These are phyloP conservation scores for Stenoptilia bipunctidactyla DNA, from an alignment of 2,888 invertebrate genomes.

Conservation along the genomic window DNA sequence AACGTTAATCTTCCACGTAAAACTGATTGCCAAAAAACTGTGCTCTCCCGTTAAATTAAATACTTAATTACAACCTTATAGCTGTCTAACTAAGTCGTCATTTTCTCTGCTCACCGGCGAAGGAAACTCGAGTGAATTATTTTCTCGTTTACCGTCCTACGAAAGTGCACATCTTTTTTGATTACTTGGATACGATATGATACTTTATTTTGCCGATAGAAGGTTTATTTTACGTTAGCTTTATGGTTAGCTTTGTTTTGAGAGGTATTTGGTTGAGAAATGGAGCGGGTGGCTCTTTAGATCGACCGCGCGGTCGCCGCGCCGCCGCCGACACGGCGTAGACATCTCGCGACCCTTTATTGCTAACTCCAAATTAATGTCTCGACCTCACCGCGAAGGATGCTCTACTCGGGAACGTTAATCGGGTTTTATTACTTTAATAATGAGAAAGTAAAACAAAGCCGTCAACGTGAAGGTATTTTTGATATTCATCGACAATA, in stretches of 20 bases:
- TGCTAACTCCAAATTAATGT: slow-evolving; percentile 68
- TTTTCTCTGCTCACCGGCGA: slow-evolving; percentile 33
- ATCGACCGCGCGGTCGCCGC: slow-evolving; percentile 26
- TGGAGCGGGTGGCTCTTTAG: slow-evolving; percentile 57
- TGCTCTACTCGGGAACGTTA: slow-evolving; percentile 59
- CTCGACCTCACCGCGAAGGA: slow-evolving; percentile 49
- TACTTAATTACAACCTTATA: slow-evolving; percentile 27
- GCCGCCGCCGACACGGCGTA: slow-evolving; percentile 30
- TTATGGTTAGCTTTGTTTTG: slow-evolving; percentile 20
- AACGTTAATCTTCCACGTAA: slow-evolving; percentile 57
- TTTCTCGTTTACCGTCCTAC: slow-evolving; percentile 48
- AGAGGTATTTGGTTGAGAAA: slow-evolving; percentile 53
- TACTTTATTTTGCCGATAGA: slow-evolving; percentile 28
- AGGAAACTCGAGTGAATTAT: slow-evolving; percentile 61
- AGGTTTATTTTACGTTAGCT: slow-evolving; percentile 40
- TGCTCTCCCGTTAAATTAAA: neutral
- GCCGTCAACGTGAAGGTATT: slow-evolving; percentile 1
- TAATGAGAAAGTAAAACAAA: slow-evolving; percentile 34
- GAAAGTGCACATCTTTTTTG: slow-evolving; percentile 45
- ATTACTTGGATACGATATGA: slow-evolving; percentile 22
- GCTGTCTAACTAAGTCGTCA: slow-evolving; percentile 29
- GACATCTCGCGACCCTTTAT: slow-evolving; percentile 62
- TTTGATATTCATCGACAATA: neutral
- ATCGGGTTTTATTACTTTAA: slow-evolving; percentile 54
- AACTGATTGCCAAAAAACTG: slow-evolving; percentile 56